A percentile compares a stretch with the other conserved stretches of the same genome.
phyloP scores from a whole-genome alignment of 1,140 invertebrate genomes.

The Latrodectus geometricus region DNA sequence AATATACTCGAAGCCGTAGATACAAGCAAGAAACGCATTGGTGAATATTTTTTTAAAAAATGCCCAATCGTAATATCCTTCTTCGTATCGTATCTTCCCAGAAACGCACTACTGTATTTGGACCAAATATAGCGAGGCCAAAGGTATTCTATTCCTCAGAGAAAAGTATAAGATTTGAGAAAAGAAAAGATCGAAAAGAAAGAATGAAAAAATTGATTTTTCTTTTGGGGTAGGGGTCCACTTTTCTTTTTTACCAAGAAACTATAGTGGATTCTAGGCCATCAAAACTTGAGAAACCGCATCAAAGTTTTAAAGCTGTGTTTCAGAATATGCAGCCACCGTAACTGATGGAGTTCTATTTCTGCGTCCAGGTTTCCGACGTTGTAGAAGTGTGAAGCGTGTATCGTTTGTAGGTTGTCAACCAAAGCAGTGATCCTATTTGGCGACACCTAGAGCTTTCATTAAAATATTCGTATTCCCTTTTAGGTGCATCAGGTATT shows the following conservation, averaged over 20 bases:
- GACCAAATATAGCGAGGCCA: conserved; percentile 1
- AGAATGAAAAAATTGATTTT: conserved; percentile 1
- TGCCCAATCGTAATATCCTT: conserved; percentile 15
- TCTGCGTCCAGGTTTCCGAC: not conserved
- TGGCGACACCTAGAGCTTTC: not conserved
- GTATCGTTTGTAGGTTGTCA: not conserved
- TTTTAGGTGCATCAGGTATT: not conserved
- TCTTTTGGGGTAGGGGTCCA: not conserved
- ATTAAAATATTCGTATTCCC: not conserved
- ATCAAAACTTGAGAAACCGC: conserved; percentile 37
- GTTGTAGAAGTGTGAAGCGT: not conserved
- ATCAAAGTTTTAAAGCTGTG: conserved; percentile 10
- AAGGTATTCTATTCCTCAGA: not conserved
- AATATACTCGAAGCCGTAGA: not conserved
- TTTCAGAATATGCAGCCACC: conserved; percentile 6
- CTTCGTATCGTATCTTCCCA: conserved; percentile 2
- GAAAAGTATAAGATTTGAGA: not conserved
- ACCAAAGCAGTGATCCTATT: not conserved
- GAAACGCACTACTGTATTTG: conserved; percentile 2
- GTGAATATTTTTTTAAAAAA: conserved; percentile 12
- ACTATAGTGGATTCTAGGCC: not conserved
- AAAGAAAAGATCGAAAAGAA: not conserved
- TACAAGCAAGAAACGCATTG: not conserved
- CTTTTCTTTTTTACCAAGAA: not conserved
- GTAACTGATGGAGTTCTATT: conserved; percentile 12